phyloP scores from a whole-genome alignment of 2,797 vertebrate genomes.

The Parauchenoglanis ngamensis region DNA sequence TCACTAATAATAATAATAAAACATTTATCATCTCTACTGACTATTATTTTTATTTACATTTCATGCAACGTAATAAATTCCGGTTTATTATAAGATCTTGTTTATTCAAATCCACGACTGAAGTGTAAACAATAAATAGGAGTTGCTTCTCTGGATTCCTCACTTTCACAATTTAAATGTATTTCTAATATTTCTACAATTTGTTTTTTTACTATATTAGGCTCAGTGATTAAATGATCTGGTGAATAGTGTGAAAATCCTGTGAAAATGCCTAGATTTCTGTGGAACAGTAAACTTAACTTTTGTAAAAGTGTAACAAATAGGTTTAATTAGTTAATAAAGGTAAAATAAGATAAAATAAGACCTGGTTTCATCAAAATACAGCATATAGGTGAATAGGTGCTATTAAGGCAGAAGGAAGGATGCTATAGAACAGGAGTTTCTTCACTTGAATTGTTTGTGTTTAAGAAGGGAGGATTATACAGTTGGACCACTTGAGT shows the following conservation, averaged over 20 bases:
- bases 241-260: neutral
- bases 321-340: neutral
- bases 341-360: neutral
- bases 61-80: neutral
- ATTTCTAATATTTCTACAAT: neutral
- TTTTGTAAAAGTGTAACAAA: neutral
- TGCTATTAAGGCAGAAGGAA: neutral
- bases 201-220: neutral
- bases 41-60: neutral
- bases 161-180: neutral
- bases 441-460: conserved; percentile 8
- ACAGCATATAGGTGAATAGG: neutral
- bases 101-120: neutral
- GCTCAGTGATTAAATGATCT: neutral
- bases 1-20: neutral
- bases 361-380: neutral
- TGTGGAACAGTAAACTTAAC: neutral
- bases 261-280: too few relatives aligned
- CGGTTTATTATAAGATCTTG: neutral
- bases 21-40: neutral
- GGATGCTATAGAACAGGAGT: conserved; percentile 11
- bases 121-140: neutral
- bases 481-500: neutral
- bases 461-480: conserved; percentile 43
- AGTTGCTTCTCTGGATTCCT: neutral